These are phyloP conservation scores for Scaptomyza polygonia DNA, from an alignment of 2,888 invertebrate species.

Conservation along the genomic window DNA sequence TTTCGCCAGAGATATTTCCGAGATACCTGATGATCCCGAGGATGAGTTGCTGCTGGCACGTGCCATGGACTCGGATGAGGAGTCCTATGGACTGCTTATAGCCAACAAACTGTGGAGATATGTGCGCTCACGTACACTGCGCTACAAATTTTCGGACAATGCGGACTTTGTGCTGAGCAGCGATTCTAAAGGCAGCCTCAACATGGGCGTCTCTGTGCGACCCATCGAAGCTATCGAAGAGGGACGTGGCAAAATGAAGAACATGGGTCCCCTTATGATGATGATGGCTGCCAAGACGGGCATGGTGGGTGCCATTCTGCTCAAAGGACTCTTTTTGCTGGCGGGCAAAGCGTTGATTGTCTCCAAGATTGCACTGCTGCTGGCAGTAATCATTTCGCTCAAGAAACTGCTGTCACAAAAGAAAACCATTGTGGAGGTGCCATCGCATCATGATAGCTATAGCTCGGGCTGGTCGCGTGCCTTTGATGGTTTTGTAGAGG, in stretches of 20 bases:
- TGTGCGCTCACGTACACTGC: slow-evolving; percentile 90
- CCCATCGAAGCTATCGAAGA: slow-evolving; percentile 86
- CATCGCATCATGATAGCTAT: slow-evolving; percentile 87
- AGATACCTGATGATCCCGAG: slow-evolving; percentile 85
- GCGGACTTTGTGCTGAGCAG: slow-evolving; percentile 91
- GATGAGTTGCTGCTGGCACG: slow-evolving; percentile 86
- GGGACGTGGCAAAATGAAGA: slow-evolving; percentile 90
- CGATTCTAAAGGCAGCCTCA: slow-evolving; percentile 87
- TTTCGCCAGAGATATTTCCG: slow-evolving; percentile 73
- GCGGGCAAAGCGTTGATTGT: slow-evolving; percentile 94
- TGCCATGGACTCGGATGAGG: slow-evolving; percentile 86
- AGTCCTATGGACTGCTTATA: slow-evolving; percentile 87
- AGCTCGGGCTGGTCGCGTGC: slow-evolving; percentile 87
- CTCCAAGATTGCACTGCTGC: slow-evolving; percentile 92
- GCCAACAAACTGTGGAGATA: slow-evolving; percentile 91
- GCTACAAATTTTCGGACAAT: slow-evolving; percentile 91
- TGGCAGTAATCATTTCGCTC: slow-evolving; percentile 92
- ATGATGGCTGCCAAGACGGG: slow-evolving; percentile 92
- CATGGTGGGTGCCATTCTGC: slow-evolving; percentile 91
- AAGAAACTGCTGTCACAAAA: slow-evolving; percentile 91
- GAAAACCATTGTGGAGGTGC: slow-evolving; percentile 89
- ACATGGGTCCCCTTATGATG: slow-evolving; percentile 90
- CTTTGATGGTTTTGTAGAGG: slow-evolving; percentile 83
- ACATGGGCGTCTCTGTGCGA: slow-evolving; percentile 88
- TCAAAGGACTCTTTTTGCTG: slow-evolving; percentile 91